These are phyloP conservation scores for Phyto melanocephala DNA, from an alignment of 2,888 invertebrate genomes.

Conservation along the genomic window DNA sequence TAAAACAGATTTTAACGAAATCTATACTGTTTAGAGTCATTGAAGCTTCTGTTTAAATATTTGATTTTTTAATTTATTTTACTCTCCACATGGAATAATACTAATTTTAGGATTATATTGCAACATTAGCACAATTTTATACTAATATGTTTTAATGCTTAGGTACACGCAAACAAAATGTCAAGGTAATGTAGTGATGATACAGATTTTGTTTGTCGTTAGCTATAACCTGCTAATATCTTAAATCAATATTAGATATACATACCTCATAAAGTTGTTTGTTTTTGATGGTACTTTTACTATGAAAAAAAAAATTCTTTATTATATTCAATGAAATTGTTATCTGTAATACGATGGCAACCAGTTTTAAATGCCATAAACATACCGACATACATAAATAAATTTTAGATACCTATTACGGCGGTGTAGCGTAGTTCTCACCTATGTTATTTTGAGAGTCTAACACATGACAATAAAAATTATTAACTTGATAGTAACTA, in stretches of 20 bases:
- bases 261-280: not conserved
- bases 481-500: too few relatives aligned
- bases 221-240: not conserved
- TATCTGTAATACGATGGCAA: not conserved
- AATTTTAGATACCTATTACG: not conserved
- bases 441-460: too few relatives aligned
- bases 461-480: too few relatives aligned
- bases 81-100: too few relatives aligned
- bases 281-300: not conserved
- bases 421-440: too few relatives aligned
- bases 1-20: too few relatives aligned
- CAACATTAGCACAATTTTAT: too few relatives aligned
- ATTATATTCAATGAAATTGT: not conserved
- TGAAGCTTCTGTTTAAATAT: too few relatives aligned
- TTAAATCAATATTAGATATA: not conserved
- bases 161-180: not conserved
- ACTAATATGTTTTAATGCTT: not conserved
- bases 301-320: not conserved
- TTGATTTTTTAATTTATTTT: too few relatives aligned
- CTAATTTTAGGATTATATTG: too few relatives aligned
- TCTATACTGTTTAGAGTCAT: too few relatives aligned
- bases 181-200: not conserved
- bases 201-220: not conserved
- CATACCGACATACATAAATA: not conserved
- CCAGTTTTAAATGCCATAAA: not conserved